These are phyloP conservation scores for Alcedo atthis DNA, from an alignment of 2,797 vertebrate genomes.

Conservation along the genomic window DNA sequence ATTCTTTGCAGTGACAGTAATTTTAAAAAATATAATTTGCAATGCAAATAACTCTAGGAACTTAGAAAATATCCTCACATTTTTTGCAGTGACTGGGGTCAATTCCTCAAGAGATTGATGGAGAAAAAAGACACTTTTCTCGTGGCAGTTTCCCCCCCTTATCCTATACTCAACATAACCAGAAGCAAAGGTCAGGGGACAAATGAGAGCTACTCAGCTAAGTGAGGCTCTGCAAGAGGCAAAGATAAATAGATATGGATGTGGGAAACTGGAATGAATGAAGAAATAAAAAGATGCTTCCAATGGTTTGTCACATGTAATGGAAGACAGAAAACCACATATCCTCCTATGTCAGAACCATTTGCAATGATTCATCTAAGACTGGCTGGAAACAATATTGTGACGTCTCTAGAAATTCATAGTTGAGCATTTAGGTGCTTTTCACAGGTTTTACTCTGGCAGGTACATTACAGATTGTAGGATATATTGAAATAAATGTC, in stretches of 20 bases:
- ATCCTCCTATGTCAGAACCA: background rate
- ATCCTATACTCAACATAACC: conserved; percentile 34
- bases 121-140: background rate
- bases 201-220: conserved; percentile 63
- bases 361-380: background rate
- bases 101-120: background rate
- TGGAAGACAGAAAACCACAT: background rate
- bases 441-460: background rate
- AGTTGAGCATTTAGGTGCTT: background rate
- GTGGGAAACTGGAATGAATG: conserved; percentile 33
- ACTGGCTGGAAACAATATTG: background rate
- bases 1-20: background rate
- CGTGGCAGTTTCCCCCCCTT: conserved; percentile 20
- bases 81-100: background rate
- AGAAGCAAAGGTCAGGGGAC: conserved; percentile 58
- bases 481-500: background rate
- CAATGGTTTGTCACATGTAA: conserved; percentile 16
- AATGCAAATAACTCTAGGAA: background rate
- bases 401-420: background rate
- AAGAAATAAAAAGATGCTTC: conserved; percentile 35
- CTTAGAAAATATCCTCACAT: background rate
- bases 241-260: conserved; percentile 56
- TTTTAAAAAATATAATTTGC: background rate
- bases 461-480: background rate
- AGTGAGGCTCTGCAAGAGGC: conserved; percentile 49